phyloP scores from a whole-genome alignment of 1,140 invertebrate species.

The Megalopta genalis region DNA sequence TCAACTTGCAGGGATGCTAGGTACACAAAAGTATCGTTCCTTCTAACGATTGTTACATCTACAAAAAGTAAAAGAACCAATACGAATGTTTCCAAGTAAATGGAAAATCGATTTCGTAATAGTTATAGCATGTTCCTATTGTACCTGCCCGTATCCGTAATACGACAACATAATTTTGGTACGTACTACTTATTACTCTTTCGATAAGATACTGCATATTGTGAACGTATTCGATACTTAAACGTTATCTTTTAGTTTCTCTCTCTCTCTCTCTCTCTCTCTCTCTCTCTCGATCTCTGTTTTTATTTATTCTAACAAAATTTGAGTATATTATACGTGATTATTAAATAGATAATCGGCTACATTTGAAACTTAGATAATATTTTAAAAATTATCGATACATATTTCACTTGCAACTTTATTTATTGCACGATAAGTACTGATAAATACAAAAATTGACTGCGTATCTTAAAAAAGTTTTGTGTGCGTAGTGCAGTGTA shows the following conservation, averaged over 20 bases:
- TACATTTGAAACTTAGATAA: no score
- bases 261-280: no score
- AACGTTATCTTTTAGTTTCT: not conserved
- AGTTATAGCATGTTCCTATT: not conserved
- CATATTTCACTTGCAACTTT: no score
- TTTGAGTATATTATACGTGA: no score
- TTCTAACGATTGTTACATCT: not conserved
- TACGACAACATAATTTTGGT: not conserved
- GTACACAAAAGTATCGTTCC: not conserved
- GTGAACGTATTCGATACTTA: not conserved
- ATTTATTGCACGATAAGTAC: no score
- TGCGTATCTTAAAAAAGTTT: no score
- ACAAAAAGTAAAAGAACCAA: not conserved
- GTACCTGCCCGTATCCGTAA: not conserved
- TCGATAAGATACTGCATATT: slow-evolving; percentile 11
- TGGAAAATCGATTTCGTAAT: not conserved
- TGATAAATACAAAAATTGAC: no score
- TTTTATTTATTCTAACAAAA: no score
- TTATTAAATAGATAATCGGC: no score
- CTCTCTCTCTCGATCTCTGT: no score
- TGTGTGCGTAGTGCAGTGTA: no score
- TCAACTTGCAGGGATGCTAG: not conserved
- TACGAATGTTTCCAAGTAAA: not conserved
- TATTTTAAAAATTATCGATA: no score
- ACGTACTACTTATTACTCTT: slow-evolving; percentile 9